Evolutionary conservation across 2,797 vertebrate genomes (phyloP).

Genomic region (Aplochiton taeniatus): DNA sequence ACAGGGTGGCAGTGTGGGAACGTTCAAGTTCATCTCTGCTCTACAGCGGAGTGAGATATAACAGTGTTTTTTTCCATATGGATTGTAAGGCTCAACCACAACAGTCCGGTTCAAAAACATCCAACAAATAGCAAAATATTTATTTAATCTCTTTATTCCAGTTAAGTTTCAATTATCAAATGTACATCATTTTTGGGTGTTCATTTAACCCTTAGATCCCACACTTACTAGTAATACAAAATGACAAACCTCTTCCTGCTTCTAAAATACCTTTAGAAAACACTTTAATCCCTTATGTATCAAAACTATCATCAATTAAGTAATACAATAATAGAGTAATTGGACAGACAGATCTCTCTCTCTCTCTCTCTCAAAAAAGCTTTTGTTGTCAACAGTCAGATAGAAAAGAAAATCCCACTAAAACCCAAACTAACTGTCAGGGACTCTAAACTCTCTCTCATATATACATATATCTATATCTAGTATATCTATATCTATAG

Average conservation of each 20-base stretch:
- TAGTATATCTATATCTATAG: too few relatives aligned
- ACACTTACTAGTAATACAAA: conserved; percentile 59
- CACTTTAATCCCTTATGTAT: conserved; percentile 47
- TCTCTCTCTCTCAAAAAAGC: conserved; percentile 13
- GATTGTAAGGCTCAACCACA: not conserved
- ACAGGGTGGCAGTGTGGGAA: not conserved
- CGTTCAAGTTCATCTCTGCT: not conserved
- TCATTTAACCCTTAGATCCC: conserved; percentile 65
- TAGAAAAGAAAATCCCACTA: conserved; percentile 4
- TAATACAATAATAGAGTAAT: conserved; percentile 21
- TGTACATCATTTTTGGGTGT: conserved; percentile 68
- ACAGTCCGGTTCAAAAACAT: not conserved
- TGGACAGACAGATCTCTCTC: conserved; percentile 14
- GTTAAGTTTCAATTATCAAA: conserved; percentile 71
- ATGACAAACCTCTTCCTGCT: conserved; percentile 24
- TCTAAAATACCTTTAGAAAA: conserved; percentile 52
- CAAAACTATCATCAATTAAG: conserved; percentile 63
- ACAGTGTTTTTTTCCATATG: not conserved
- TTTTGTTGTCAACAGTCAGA: conserved; percentile 13
- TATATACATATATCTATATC: too few relatives aligned
- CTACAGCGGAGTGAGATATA: not conserved
- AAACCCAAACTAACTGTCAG: not conserved
- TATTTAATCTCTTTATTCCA: conserved; percentile 56
- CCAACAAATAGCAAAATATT: not conserved
- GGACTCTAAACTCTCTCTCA: too few relatives aligned